A percentile compares a stretch with the other conserved stretches of the same genome.
phyloP scores from a whole-genome alignment of 2,888 invertebrate species.

The Drosophila prostipennis region DNA sequence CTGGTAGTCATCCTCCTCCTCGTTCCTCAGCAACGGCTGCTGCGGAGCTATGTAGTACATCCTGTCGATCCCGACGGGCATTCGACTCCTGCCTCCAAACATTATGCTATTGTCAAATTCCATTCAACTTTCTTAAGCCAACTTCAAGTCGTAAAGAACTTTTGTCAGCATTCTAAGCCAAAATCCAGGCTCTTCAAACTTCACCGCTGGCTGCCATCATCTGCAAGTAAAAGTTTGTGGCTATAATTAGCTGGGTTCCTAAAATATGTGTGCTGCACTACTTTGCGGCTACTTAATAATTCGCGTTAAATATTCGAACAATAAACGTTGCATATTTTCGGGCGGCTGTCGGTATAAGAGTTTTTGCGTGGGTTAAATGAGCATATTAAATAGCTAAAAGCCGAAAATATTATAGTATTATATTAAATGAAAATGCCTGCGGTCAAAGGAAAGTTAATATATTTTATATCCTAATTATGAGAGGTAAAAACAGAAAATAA shows the following conservation, averaged over 20 bases:
- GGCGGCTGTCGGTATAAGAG: conserved; percentile 26
- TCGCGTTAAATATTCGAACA: background rate
- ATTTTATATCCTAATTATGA: no score
- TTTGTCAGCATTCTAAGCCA: conserved; percentile 26
- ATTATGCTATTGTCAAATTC: conserved; percentile 58
- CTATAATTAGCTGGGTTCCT: background rate
- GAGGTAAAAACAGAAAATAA: no score
- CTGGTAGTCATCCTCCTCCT: conserved; percentile 62
- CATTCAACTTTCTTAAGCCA: conserved; percentile 61
- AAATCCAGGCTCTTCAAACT: conserved; percentile 26
- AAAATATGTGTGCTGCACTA: conserved; percentile 13
- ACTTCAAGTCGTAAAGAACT: conserved; percentile 34
- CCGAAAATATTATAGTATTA: no score
- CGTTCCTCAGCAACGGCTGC: conserved; percentile 55
- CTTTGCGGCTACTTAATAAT: conserved; percentile 37
- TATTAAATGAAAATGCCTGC: no score
- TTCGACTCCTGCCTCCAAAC: conserved; percentile 48
- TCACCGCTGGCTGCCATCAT: conserved; percentile 2
- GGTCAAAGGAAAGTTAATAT: no score
- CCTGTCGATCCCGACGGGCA: conserved; percentile 34
- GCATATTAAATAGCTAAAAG: background rate
- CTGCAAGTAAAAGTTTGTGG: conserved; percentile 43
- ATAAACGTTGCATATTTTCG: conserved; percentile 53
- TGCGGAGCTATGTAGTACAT: conserved; percentile 71
- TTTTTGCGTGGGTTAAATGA: background rate